Evolutionary conservation across 2,797 vertebrate genomes (phyloP).

Genomic region (Epinephelus coioides): DNA sequence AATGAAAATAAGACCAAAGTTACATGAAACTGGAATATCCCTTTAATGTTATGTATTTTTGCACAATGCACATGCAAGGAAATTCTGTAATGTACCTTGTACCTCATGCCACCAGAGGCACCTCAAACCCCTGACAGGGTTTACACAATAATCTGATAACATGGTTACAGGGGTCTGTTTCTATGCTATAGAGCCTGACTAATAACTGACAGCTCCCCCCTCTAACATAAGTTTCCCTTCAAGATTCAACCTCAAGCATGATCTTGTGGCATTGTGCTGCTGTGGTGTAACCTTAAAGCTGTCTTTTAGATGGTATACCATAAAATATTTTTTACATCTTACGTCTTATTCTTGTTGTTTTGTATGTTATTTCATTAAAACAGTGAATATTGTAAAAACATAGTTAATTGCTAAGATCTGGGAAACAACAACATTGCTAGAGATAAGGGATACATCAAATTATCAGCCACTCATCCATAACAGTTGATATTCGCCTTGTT

Average conservation of each 20-base stretch:
- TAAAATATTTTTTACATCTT: not conserved
- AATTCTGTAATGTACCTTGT: too few species aligned
- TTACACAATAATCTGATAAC: too few species aligned
- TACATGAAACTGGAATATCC: too few species aligned
- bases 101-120: too few species aligned
- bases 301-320: not conserved
- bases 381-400: not conserved
- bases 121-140: too few species aligned
- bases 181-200: not conserved
- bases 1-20: too few species aligned
- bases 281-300: not conserved
- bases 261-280: not conserved
- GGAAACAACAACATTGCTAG: not conserved
- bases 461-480: too few species aligned
- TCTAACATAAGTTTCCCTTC: not conserved
- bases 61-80: too few species aligned
- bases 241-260: not conserved
- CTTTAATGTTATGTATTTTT: too few species aligned
- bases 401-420: slow-evolving; percentile 39
- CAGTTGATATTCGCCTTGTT: too few species aligned
- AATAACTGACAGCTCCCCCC: not conserved
- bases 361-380: not conserved
- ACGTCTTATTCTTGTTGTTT: not conserved
- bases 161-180: too few species aligned
- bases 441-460: not conserved